Evolutionary conservation across 2,888 invertebrate species (phyloP).

Genomic region (Crioceris asparagi): DNA sequence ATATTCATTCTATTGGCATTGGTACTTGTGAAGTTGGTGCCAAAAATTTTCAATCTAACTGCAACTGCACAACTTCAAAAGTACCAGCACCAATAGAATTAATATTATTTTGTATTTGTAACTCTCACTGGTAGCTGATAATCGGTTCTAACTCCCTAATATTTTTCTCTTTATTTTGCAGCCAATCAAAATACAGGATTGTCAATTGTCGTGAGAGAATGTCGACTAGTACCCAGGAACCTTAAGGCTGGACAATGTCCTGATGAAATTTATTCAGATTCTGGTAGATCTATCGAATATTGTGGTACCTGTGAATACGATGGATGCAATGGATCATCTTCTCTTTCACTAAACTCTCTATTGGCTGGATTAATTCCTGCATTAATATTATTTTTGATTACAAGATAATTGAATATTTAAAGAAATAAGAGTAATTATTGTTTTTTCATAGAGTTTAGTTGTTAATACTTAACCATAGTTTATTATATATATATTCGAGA

Average conservation of each 20-base stretch:
- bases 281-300: conserved; percentile 13
- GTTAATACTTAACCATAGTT: no score
- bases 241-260: conserved; percentile 20
- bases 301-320: conserved; percentile 22
- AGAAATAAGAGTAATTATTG: no score
- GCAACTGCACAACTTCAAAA: not conserved
- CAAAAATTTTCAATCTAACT: not conserved
- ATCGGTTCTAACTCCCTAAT: not conserved
- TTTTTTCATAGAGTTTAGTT: no score
- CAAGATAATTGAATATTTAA: no score
- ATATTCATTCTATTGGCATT: no score
- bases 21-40: not conserved
- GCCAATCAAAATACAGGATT: not conserved
- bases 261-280: conserved; percentile 15
- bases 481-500: no score
- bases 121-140: not conserved
- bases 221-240: conserved; percentile 17
- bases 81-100: not conserved
- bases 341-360: no score
- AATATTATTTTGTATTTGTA: not conserved
- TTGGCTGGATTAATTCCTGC: no score
- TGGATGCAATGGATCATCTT: conserved; percentile 22
- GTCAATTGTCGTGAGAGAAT: conserved; percentile 19
- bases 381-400: no score
- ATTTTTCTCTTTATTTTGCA: not conserved